Evolutionary conservation across 2,888 invertebrate species (phyloP), one percentile per base, ranked within the genome.

Genomic region (Nyleta sp.): DNA sequence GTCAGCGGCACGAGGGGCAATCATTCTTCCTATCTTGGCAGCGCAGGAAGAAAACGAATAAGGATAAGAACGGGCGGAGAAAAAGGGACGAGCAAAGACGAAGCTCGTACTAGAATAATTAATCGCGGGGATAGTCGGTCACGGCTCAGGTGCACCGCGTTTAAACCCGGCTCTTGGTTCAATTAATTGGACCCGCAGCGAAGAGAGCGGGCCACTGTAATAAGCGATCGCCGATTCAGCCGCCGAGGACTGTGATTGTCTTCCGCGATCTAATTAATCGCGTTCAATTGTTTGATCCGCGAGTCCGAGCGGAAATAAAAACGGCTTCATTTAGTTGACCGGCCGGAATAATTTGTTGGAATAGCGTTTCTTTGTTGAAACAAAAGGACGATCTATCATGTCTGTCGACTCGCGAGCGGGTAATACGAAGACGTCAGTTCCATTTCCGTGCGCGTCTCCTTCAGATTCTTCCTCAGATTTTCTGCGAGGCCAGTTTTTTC

Each of bases 71-170:
- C 1, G 17, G 7, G 46, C 15, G 8, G 31, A 38, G n/a, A 28
- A 40, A 28, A 38, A 38, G 38, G 38, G 38, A 38, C 48, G 48
- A 40, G 18, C 7, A 38, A 11, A 11, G 38, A 38, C 48, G 48
- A 40, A 40, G 53, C 77, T 77, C 72, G 62, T 72, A 72, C 40
- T 35, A 22, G 77, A 72, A 78, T 78, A 72, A 78, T 78, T 78
- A 78, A 78, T 72, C 44, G 77, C 67, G 22, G 44, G 55, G 60
- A 72, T 72, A 53, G 77, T 67, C 71, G 77, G 77, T 78, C 77
- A 78, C 77, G 77, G 77, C 72, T 78, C 78, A 73, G 78, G 73
- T 78, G 78, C 73, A 55, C 53, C 8, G 59, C 11, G 42, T 38
- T 38, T 13, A 0, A 38, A 33, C 13, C 44, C 35, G 33, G 53